Percentiles rank a stretch among this genome's conserved stretches.
Evolutionary conservation across 2,113 vertebrate species (phyloP).

Genomic region (Smithornis capensis): DNA sequence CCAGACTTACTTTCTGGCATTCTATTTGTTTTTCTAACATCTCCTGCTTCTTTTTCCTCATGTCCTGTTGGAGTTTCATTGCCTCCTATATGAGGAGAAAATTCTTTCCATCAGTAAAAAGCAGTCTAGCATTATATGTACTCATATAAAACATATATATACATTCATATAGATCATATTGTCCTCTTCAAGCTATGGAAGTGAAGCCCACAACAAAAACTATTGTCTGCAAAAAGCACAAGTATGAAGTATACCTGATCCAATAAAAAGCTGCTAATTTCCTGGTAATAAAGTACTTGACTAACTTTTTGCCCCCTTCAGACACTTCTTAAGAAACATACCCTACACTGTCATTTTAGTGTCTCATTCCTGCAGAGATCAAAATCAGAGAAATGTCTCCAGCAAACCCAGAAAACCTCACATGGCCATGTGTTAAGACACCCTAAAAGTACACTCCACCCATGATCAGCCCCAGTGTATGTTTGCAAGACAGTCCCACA

Average conservation of each 20-base stretch:
- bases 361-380: background rate
- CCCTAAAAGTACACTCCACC: background rate
- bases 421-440: rapidly evolving
- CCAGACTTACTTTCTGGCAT: conserved; percentile 90
- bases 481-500: rapidly evolving
- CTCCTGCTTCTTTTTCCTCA: conserved; percentile 98
- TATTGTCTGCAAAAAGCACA: background rate
- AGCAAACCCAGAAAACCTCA: background rate
- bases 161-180: background rate
- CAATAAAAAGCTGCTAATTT: background rate
- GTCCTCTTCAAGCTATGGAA: background rate
- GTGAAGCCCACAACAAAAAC: background rate
- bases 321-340: background rate
- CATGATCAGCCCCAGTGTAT: rapidly evolving
- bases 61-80: conserved; percentile 94
- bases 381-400: background rate
- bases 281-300: background rate
- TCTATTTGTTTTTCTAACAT: conserved; percentile 96
- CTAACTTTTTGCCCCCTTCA: background rate
- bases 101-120: background rate
- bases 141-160: no score
- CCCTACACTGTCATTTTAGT: background rate
- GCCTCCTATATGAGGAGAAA: conserved; percentile 80
- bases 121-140: background rate
- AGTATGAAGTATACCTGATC: background rate